Conservation (phyloP, 2,113 vertebrate species). For the Nothoprocta perdicaria region DNA sequence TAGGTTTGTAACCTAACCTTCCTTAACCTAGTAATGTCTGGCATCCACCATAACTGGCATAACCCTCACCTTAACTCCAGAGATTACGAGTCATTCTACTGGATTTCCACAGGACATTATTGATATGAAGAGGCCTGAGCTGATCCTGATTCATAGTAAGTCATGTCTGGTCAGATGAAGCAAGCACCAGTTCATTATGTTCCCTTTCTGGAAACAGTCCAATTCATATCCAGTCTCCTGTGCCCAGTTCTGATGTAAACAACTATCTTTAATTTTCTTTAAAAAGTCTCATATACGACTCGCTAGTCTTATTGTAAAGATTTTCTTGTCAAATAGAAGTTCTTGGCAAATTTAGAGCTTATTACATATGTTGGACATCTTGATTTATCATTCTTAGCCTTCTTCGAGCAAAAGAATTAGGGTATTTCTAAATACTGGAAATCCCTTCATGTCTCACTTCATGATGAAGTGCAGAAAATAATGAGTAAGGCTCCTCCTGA, state of each 20-base stretch:
- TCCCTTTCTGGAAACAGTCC: not conserved
- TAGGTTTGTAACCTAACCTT: no score
- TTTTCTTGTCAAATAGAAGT: not conserved
- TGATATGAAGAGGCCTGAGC: not conserved
- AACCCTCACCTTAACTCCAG: not conserved
- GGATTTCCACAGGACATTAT: not conserved
- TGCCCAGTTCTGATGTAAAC: not conserved
- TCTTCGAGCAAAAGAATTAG: not conserved
- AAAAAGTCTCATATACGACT: not conserved
- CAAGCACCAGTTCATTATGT: not conserved
- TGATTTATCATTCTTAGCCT: slow-evolving; percentile 1
- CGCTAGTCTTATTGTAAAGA: not conserved
- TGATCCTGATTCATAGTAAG: not conserved
- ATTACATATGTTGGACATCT: not conserved
- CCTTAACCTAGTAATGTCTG: not conserved
- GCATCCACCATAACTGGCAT: not conserved
- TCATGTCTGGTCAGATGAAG: not conserved
- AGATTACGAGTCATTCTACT: not conserved
- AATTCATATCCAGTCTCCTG: not conserved
- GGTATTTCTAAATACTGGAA: slow-evolving; percentile 35
- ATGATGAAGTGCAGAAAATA: not conserved
- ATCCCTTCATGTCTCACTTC: slow-evolving; percentile 8
- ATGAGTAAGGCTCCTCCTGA: slow-evolving; percentile 18
- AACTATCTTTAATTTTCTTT: not conserved
- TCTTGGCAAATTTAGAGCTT: not conserved